Conservation (phyloP, 2,888 invertebrate species). For the Tetragnatha montana region DNA sequence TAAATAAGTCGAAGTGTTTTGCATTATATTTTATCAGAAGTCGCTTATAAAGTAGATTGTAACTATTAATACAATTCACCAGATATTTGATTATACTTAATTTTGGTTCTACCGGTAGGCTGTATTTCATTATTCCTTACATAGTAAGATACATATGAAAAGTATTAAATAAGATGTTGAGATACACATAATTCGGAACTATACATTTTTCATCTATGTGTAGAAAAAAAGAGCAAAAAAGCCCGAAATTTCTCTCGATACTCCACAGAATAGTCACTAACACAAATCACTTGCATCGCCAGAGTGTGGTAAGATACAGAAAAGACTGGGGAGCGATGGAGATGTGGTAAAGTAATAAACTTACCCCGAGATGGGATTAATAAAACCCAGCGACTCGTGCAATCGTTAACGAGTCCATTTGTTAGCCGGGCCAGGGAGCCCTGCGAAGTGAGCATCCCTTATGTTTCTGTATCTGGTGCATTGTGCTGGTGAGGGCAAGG, state of each 20-base stretch:
- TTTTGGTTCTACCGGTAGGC: too few relatives aligned
- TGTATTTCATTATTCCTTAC: too few relatives aligned
- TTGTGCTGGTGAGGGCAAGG: constrained; percentile 52
- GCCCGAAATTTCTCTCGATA: background rate
- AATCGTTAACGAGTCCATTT: constrained; percentile 43
- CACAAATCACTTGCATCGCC: too few relatives aligned
- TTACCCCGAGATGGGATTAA: constrained; percentile 29
- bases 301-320: background rate
- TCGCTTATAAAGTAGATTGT: too few relatives aligned
- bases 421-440: background rate
- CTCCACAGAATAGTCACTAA: too few relatives aligned
- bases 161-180: too few relatives aligned
- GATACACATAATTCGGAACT: too few relatives aligned
- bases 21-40: too few relatives aligned
- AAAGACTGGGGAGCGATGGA: background rate
- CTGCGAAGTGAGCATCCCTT: constrained; percentile 24
- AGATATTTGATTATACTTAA: too few relatives aligned
- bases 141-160: too few relatives aligned
- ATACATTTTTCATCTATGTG: background rate
- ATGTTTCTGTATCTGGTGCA: constrained; percentile 64
- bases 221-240: background rate
- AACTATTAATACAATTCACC: too few relatives aligned
- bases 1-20: too few relatives aligned
- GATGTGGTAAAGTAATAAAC: constrained; percentile 6
- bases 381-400: constrained; percentile 33